Conservation (phyloP, 2,113 vertebrate species). For the Psittacara wagleri region DNA sequence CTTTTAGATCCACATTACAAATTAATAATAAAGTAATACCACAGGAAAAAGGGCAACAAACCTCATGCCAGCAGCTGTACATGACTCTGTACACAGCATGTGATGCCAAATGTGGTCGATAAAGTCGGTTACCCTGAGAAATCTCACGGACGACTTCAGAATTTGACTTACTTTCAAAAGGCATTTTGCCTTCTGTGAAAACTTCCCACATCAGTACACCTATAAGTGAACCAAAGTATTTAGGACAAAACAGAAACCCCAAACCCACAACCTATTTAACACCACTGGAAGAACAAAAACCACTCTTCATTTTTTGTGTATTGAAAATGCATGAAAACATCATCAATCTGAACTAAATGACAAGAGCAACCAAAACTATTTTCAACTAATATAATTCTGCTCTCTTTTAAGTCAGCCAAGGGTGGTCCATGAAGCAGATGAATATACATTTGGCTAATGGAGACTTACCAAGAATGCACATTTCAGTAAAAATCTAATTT, state of each 20-base stretch:
- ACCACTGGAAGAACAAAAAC: background rate
- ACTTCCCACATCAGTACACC: constrained; percentile 93
- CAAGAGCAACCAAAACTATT: background rate
- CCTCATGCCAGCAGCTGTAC: constrained; percentile 92
- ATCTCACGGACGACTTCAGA: constrained; percentile 82
- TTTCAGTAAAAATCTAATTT: background rate
- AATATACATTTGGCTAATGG: background rate
- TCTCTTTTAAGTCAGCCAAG: background rate
- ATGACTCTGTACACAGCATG: constrained; percentile 79
- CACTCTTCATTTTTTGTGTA: background rate
- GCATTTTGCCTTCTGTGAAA: constrained; percentile 85
- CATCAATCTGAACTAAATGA: background rate
- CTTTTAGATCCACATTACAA: background rate
- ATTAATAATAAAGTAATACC: background rate
- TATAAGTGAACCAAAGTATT: constrained; percentile 45
- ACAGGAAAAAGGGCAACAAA: constrained; percentile 31
- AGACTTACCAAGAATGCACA: background rate
- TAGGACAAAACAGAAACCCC: background rate
- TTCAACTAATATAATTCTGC: background rate
- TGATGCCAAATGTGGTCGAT: constrained; percentile 80
- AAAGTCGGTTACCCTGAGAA: constrained; percentile 82
- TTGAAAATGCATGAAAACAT: background rate
- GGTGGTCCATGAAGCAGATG: background rate
- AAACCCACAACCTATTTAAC: background rate
- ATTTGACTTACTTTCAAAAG: constrained; percentile 84